Base-by-base conservation (phyloP, 2,797 vertebrate species). In the Amblyopsis hoosieri region DNA sequence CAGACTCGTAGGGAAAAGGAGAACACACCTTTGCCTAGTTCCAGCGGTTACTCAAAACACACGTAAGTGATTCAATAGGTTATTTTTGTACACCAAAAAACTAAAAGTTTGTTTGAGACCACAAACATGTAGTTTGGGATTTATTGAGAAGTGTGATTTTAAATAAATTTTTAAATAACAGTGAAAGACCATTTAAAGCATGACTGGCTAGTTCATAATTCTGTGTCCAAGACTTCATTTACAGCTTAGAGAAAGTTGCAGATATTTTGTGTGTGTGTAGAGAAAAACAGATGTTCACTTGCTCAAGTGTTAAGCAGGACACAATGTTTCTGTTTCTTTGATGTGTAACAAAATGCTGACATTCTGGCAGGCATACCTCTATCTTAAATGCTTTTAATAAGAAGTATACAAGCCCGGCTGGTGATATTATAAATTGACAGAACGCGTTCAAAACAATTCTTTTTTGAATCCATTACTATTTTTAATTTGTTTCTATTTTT, bases 51-150 rank as follows among this genome's bases (percentile, higher is more conserved):
- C 89, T 55, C 87, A 89, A 87, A 90, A 85, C 78, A 89, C 91
- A 94, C 93, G 95, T 98, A 95, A 97, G 96, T 97, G 81, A 82
- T 87, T 69, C 6, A 66, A 57, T 51, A 66, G 29, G 1, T 52
- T 7, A 31, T 57, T 46, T 60, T 45, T 60, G 52, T 45, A 46
- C 45, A 68, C 67, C 17, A 17, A 3, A 58, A 59, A 64, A 52
- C 67, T 76, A 62, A 56, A 19, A 13, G 29, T 60, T 71, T 58
- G 51, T 74, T 79, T 78, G 19, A 57, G 57, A 45, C 17, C 45
- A 31, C 17, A 57, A 64, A 9, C 11, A 55, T 64, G 54, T 63
- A 45, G 55, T 15, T 12, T 12, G 33, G n/a, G 13, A n/a, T 62
- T 47, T 47, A 6, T 3, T 50, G 31, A 42, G 31, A 23, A 15